Evolutionary conservation across 2,888 invertebrate species (phyloP).

Genomic region (Nemurella pictetii): DNA sequence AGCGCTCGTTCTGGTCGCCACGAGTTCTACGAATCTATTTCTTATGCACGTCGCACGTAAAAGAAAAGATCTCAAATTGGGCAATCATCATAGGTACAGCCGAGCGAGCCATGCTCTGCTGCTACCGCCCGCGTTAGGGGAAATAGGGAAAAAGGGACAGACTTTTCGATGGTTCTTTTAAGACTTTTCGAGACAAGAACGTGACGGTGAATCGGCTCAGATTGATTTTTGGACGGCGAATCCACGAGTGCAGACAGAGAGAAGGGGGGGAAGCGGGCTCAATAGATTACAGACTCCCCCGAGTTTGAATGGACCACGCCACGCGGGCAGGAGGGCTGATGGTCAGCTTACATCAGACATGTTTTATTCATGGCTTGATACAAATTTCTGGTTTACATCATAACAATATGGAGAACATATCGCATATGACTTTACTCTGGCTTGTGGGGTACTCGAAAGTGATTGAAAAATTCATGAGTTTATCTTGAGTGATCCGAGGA

Average conservation of each 20-base stretch:
- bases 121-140: neutral
- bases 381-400: constrained; percentile 3
- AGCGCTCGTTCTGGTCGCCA: neutral
- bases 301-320: neutral
- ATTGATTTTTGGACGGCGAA: neutral
- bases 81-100: neutral
- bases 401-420: constrained; percentile 7
- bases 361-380: neutral
- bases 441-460: neutral
- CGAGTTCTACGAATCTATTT: constrained; percentile 2
- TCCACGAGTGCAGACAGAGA: neutral
- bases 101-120: neutral
- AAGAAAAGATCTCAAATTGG: constrained; percentile 8
- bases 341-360: neutral
- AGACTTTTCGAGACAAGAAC: neutral
- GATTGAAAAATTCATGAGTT: neutral
- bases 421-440: neutral
- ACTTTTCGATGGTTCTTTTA: neutral
- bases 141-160: neutral
- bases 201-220: neutral
- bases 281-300: neutral
- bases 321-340: neutral
- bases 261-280: neutral
- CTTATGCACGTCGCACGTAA: constrained; percentile 4
- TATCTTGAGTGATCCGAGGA: neutral